Conservation (phyloP, 2,797 vertebrate genomes). For the Alosa sapidissima region DNA sequence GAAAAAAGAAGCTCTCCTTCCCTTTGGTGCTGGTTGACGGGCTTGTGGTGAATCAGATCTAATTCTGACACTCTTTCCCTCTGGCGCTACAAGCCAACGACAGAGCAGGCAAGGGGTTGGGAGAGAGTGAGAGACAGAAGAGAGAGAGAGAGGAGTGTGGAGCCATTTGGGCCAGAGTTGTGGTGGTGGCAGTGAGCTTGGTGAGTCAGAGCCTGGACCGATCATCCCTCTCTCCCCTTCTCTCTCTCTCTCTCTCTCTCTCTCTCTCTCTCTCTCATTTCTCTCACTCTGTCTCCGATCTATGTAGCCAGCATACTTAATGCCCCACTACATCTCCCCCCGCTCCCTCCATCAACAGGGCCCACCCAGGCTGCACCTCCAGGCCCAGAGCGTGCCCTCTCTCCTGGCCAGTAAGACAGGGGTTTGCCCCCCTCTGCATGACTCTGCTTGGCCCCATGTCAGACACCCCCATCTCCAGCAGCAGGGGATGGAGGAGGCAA, state of each 20-base stretch:
- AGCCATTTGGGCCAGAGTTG: background rate
- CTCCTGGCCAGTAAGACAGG: background rate
- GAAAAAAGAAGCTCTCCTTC: background rate
- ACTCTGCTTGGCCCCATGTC: background rate
- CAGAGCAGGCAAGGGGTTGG: background rate
- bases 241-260: background rate
- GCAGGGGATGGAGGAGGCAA: background rate
- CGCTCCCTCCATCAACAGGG: background rate
- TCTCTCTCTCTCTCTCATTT: background rate
- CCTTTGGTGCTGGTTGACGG: conserved; percentile 17
- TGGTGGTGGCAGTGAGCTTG: background rate
- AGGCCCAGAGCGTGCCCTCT: background rate
- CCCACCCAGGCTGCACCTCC: background rate
- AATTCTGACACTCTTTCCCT: conserved; percentile 45
- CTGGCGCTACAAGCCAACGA: background rate
- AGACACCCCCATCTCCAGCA: background rate
- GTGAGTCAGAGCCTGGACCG: background rate
- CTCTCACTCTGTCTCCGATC: background rate
- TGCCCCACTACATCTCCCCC: background rate
- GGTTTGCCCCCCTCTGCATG: background rate
- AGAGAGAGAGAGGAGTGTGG: background rate
- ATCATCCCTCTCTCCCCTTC: background rate
- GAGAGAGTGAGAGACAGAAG: background rate
- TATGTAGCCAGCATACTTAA: background rate
- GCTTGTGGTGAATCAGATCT: conserved; percentile 48